Percentiles rank a stretch among this genome's conserved stretches.
Evolutionary conservation across 2,797 vertebrate species (phyloP).

Genomic region (Phataginus tetradactyla): DNA sequence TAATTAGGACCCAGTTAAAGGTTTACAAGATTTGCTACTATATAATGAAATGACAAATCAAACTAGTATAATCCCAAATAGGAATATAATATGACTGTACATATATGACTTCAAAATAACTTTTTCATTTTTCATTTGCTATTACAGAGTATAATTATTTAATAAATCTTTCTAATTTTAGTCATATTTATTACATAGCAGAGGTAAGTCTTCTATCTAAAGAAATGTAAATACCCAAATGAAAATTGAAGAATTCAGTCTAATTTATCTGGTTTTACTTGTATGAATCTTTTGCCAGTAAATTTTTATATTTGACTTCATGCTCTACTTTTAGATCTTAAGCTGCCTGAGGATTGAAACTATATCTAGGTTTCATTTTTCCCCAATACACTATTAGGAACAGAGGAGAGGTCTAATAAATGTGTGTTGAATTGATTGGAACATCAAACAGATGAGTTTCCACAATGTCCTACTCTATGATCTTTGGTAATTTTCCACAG

Average conservation of each 20-base stretch:
- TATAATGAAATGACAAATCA: not conserved
- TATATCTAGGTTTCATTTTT: not conserved
- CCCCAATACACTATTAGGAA: not conserved
- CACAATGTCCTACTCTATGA: not conserved
- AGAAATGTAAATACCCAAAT: not conserved
- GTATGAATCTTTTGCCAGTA: not conserved
- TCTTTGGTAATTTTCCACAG: constrained; percentile 7
- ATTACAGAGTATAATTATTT: not conserved
- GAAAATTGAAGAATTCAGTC: not conserved
- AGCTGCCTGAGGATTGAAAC: not conserved
- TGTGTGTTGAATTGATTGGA: not conserved
- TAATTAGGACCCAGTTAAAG: not conserved
- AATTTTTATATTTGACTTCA: constrained; percentile 21
- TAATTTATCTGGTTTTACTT: not conserved
- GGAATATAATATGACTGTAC: not conserved
- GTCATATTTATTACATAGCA: not conserved
- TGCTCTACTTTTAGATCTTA: not conserved
- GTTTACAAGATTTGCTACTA: constrained; percentile 10
- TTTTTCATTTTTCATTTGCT: not conserved
- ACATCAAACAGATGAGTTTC: not conserved
- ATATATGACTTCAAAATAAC: not conserved
- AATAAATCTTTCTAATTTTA: not conserved
- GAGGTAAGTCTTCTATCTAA: not conserved
- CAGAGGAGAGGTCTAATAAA: not conserved
- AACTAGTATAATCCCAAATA: not conserved